These are phyloP conservation scores for Tribolium madens DNA, from an alignment of 1,140 invertebrate genomes.

Conservation along the genomic window DNA sequence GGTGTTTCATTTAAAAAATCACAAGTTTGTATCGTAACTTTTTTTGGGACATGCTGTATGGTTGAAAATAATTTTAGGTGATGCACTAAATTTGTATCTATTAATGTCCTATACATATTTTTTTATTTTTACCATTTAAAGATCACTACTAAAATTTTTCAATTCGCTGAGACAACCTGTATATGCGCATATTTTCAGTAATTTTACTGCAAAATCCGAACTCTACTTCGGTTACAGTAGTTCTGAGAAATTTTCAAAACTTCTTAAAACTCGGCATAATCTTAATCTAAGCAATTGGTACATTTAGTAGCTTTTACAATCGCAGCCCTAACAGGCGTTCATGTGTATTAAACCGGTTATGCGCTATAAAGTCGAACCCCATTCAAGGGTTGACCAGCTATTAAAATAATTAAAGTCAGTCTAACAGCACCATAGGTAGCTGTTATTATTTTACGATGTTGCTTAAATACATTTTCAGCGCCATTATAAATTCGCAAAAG, in stretches of 20 bases:
- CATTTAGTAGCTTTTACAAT: neutral
- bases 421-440: neutral
- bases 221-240: too few relatives aligned
- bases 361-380: neutral
- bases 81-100: too few relatives aligned
- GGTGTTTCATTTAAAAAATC: too few relatives aligned
- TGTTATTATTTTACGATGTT: neutral
- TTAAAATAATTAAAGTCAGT: slow-evolving; percentile 28
- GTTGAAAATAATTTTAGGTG: too few relatives aligned
- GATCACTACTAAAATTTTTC: too few relatives aligned
- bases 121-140: too few relatives aligned
- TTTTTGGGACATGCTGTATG: too few relatives aligned
- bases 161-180: too few relatives aligned
- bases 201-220: too few relatives aligned
- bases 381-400: slow-evolving; percentile 13
- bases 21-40: too few relatives aligned
- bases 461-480: neutral
- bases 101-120: too few relatives aligned
- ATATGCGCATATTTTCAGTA: too few relatives aligned
- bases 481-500: neutral
- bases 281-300: neutral
- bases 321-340: neutral
- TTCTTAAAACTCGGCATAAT: neutral
- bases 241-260: neutral
- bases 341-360: slow-evolving; percentile 26